Evolutionary conservation across 1,140 invertebrate species (phyloP), one percentile per base, ranked within the genome.

Genomic region (Ladona fulva): DNA sequence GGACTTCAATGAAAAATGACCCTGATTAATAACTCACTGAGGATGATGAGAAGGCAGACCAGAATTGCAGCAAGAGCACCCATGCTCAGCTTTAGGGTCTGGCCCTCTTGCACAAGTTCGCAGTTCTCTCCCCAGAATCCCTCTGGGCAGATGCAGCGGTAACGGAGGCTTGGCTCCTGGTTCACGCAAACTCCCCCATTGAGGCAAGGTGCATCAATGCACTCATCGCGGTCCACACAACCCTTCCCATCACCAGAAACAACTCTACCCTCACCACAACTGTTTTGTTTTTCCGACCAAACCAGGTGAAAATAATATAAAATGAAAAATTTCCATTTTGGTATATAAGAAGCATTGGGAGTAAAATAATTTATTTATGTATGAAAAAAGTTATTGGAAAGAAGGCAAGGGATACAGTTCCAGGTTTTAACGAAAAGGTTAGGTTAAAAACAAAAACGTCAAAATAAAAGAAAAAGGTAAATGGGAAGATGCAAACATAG

Each of bases 61-160:
- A 97, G 89, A 83, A 97, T 97, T 80, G 95, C 94, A 74, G 95
- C 95, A 79, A 97, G 86, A 74, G 95, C 96, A 78, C 95, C 95
- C 93, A 96, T 95, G 86, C 94, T 95, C 77, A 97, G 90, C 84
- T 95, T 95, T 78, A 97, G 88, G 75, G 94, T 96, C 86, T 95
- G 94, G 79, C 95, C 95, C 84, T 97, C 94, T 84, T 96, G 94
- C 59, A 95, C 91, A 76, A 96, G 89, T 84, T 97, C 95, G 86
- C 97, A 99, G 85, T 97, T 94, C 82, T 94, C 92, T 77, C 97
- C 97, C 90, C 92, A 95, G 87, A 94, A 99, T 66, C 95, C 95
- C 79, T 93, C 91, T 6, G 93, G 92, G 84, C 97, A 97, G 79
- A 92, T 91, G 85, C 93, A 97, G 80, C 89, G 90, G 82, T 94